A percentile compares a stretch with the other conserved stretches of the same genome.
These are phyloP conservation scores for Xerus rutilus DNA, from an alignment of 2,797 vertebrate genomes.

Conservation along the genomic window DNA sequence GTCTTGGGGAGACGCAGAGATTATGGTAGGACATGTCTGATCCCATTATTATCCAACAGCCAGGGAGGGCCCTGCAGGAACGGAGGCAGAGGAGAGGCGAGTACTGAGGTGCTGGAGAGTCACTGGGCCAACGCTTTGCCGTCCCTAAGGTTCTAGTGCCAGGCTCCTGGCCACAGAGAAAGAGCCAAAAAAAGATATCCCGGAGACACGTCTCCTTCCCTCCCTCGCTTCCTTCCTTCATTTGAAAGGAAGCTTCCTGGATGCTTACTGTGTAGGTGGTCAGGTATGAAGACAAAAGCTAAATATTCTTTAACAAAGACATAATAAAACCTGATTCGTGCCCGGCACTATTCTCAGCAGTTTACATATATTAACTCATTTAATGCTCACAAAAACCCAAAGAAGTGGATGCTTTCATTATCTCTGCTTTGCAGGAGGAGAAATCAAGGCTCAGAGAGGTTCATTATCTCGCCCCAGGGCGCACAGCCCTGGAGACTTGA, in stretches of 20 bases:
- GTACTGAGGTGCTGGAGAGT: background rate
- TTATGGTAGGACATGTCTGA: background rate
- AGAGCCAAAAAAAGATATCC: background rate
- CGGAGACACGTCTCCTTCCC: background rate
- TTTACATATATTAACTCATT: background rate
- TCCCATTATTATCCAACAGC: conserved; percentile 62
- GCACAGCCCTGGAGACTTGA: background rate
- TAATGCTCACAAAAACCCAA: background rate
- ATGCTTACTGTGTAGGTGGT: background rate
- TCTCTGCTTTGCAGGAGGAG: background rate
- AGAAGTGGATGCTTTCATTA: background rate
- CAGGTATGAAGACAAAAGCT: background rate
- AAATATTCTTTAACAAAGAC: background rate
- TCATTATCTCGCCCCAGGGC: background rate
- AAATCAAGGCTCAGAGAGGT: background rate
- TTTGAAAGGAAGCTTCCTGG: background rate
- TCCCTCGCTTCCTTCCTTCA: background rate
- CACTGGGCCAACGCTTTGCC: background rate
- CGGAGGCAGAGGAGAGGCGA: conserved; percentile 12
- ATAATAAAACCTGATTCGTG: background rate
- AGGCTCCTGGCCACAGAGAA: background rate
- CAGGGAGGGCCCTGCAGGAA: background rate
- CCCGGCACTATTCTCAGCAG: background rate
- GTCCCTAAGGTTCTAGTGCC: background rate
- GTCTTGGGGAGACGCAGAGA: conserved; percentile 39